Evolutionary conservation across 2,113 vertebrate genomes (phyloP).

Genomic region (Dipodomys ordii): DNA sequence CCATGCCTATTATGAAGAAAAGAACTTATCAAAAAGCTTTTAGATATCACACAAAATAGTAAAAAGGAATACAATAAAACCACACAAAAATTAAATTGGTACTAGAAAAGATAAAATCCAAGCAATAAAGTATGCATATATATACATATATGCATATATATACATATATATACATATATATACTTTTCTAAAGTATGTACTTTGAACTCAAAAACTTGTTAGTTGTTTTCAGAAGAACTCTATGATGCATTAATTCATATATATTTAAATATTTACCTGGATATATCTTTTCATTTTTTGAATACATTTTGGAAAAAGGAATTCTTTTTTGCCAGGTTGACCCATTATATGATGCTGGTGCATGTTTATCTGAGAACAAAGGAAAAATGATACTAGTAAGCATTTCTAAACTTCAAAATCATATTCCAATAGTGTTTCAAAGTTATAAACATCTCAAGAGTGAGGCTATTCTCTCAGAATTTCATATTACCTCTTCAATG

Average conservation of each 20-base stretch:
- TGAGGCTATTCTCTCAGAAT: constrained; percentile 44
- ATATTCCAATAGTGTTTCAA: background rate
- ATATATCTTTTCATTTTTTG: constrained; percentile 81
- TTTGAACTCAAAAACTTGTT: constrained; percentile 28
- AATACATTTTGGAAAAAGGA: constrained; percentile 80
- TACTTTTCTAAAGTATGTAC: constrained; percentile 28
- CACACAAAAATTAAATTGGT: constrained; percentile 27
- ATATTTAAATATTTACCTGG: constrained; percentile 80
- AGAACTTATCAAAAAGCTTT: constrained; percentile 19
- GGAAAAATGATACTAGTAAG: constrained; percentile 18
- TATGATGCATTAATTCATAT: background rate
- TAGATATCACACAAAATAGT: background rate
- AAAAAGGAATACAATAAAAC: background rate
- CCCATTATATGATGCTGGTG: constrained; percentile 77
- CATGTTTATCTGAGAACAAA: constrained; percentile 81
- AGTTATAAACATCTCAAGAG: background rate
- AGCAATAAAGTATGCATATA: background rate
- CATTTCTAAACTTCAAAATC: constrained; percentile 43
- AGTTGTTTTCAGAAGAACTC: background rate
- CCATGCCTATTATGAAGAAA: background rate
- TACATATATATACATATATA: background rate
- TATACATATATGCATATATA: background rate
- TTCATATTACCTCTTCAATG: constrained; percentile 57
- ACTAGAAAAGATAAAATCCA: background rate
- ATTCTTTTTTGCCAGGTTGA: constrained; percentile 83